Evolutionary conservation across 2,797 vertebrate species (phyloP).

Genomic region (Phoxinus dragarum): DNA sequence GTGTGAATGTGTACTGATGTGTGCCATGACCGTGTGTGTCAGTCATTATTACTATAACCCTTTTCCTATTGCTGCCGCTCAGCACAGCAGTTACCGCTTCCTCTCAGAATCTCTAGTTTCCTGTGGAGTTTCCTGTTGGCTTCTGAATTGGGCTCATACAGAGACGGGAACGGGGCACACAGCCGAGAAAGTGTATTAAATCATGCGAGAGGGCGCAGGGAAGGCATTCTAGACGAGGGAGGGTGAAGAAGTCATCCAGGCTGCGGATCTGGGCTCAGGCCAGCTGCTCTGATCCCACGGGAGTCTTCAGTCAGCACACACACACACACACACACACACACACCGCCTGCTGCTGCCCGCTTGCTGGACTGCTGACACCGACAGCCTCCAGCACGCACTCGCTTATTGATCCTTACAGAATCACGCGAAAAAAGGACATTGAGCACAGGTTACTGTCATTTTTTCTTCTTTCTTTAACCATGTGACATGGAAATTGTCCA

Average conservation of each 20-base stretch:
- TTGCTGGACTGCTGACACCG: slow-evolving; percentile 37
- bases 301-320: slow-evolving; percentile 30
- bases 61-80: slow-evolving; percentile 52
- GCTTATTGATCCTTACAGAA: slow-evolving; percentile 21
- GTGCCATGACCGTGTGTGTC: slow-evolving; percentile 15
- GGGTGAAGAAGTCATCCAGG: neutral
- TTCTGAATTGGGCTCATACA: neutral
- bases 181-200: slow-evolving; percentile 21
- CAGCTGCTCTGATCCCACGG: slow-evolving; percentile 27
- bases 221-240: neutral
- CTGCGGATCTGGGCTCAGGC: slow-evolving; percentile 32
- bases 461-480: neutral
- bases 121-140: slow-evolving; percentile 41
- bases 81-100: slow-evolving; percentile 7
- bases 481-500: neutral
- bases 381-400: neutral
- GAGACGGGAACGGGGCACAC: neutral
- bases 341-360: slow-evolving; percentile 22
- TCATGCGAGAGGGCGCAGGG: neutral
- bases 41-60: slow-evolving; percentile 41
- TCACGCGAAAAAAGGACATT: neutral
- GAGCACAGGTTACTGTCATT: neutral
- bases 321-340: neutral
- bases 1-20: slow-evolving; percentile 8
- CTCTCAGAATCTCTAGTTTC: slow-evolving; percentile 34